Conservation (phyloP, 2,797 vertebrate genomes). For the Lithobates pipiens region DNA sequence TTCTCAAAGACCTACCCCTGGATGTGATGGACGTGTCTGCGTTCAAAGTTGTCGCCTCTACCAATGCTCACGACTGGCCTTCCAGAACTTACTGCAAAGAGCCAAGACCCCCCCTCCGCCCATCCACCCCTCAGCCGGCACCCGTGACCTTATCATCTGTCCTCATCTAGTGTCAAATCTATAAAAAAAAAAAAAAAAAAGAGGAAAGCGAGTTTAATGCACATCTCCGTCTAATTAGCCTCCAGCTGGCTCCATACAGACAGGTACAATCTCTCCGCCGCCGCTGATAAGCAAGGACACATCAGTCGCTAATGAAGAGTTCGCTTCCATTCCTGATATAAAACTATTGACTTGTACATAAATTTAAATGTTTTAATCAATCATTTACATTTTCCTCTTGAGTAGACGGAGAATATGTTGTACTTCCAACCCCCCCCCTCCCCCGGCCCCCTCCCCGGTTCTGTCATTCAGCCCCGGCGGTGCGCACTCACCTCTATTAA, state of each 20-base stretch:
- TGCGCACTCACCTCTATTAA: conserved; percentile 11
- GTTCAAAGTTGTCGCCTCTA: too few species aligned
- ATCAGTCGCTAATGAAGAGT: conserved; percentile 41
- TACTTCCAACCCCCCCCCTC: conserved; percentile 1
- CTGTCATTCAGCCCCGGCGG: conserved; percentile 30
- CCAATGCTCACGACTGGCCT: background rate
- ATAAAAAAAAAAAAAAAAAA: background rate
- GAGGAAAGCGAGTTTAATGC: background rate
- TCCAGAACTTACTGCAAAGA: background rate
- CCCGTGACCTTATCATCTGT: conserved; percentile 27
- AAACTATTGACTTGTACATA: conserved; percentile 57
- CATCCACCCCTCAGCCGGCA: conserved; percentile 23
- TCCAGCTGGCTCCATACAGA: conserved; percentile 26
- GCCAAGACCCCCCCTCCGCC: too few species aligned
- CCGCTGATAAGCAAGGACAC: conserved; percentile 37
- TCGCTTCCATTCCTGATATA: conserved; percentile 14
- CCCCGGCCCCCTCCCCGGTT: background rate
- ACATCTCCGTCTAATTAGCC: conserved; percentile 24
- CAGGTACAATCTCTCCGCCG: conserved; percentile 26
- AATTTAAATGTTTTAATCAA: conserved; percentile 59
- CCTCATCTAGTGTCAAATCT: conserved; percentile 5
- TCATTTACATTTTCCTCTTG: conserved; percentile 47
- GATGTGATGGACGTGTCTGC: too few species aligned
- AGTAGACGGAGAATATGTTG: background rate
- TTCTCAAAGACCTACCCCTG: too few species aligned